Evolutionary conservation across 2,797 vertebrate species (phyloP), one percentile per base, ranked within the genome.

Genomic region (Dipus sagitta): DNA sequence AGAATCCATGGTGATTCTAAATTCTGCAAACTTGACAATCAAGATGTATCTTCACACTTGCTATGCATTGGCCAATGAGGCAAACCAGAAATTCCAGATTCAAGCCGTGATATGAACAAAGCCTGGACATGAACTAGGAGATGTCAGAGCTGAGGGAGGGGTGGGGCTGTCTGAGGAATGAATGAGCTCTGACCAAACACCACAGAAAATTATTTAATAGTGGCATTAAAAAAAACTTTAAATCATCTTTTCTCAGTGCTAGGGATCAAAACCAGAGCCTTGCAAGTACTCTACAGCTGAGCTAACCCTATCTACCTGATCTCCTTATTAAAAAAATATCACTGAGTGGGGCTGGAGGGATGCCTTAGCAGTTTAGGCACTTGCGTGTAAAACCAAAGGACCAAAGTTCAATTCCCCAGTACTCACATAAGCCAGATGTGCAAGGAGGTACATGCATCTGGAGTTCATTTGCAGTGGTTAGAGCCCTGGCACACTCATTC

Each of bases 41-140:
- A 4, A 23, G 26, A 11, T 30, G 38, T 34, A 42, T 6, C 11
- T 23, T 10, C 18, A 20, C 0, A 28, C 2, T 8, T 21, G 70
- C 26, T 62, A 32, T 70, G 78, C 28, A 21, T 12, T 38, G 6
- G 2, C 32, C 75, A 68, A 11, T 13, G 75, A 70, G n/a, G n/a
- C 24, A 76, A 67, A 67, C 67, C 32, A 32, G 11, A 18, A 9
- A n/a, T 23, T 1, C 3, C 14, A 20, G 23, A 15, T 9, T 68
- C 20, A 58, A 54, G 17, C 52, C 38, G 5, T 2, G 15, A 18
- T 8, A 5, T 3, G 12, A 34, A 13, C 0, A 12, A 60, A 83
- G 1, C 4, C 23, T 9, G 15, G 72, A 2, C 5, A 3, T 58
- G 3, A 2, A 6, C 9, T 9, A 8, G 24, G 84, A 32, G 30